A percentile compares a stretch with the other conserved stretches of the same genome.
These are phyloP conservation scores for Subacronicta megacephala DNA, from an alignment of 2,888 invertebrate genomes.

Conservation along the genomic window DNA sequence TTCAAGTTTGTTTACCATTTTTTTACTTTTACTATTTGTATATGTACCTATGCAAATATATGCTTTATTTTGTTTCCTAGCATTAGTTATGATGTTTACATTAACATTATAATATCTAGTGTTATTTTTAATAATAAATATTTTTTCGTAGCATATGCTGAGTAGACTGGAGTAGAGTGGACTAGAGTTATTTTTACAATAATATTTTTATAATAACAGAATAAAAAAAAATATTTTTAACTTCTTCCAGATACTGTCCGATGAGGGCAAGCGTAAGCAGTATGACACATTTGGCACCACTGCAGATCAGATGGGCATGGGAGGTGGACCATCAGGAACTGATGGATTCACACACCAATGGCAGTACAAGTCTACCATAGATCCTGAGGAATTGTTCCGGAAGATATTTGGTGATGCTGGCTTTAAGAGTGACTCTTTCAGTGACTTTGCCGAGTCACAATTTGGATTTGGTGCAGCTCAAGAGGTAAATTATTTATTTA, in stretches of 20 bases:
- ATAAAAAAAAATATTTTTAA: not conserved
- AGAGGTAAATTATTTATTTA: slow-evolving; percentile 90
- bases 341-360: slow-evolving; percentile 93
- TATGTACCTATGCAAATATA: too few species aligned
- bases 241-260: slow-evolving; percentile 93
- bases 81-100: too few species aligned
- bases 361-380: slow-evolving; percentile 96
- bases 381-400: slow-evolving; percentile 98
- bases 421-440: slow-evolving; percentile 91
- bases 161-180: too few species aligned
- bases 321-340: slow-evolving; percentile 89
- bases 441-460: slow-evolving; percentile 96
- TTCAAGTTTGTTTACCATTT: too few species aligned
- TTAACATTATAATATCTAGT: too few species aligned
- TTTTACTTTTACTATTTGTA: too few species aligned
- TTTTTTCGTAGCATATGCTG: too few species aligned
- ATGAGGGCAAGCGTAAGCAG: slow-evolving; percentile 96
- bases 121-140: too few species aligned
- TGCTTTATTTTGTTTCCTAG: too few species aligned
- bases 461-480: slow-evolving; percentile 97
- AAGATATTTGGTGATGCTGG: slow-evolving; percentile 98
- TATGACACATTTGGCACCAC: slow-evolving; percentile 98
- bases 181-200: too few species aligned
- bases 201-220: too few species aligned
- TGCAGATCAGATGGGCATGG: slow-evolving; percentile 95